Base-by-base conservation (phyloP, 1,140 invertebrate species). In the Babylonia areolata region DNA sequence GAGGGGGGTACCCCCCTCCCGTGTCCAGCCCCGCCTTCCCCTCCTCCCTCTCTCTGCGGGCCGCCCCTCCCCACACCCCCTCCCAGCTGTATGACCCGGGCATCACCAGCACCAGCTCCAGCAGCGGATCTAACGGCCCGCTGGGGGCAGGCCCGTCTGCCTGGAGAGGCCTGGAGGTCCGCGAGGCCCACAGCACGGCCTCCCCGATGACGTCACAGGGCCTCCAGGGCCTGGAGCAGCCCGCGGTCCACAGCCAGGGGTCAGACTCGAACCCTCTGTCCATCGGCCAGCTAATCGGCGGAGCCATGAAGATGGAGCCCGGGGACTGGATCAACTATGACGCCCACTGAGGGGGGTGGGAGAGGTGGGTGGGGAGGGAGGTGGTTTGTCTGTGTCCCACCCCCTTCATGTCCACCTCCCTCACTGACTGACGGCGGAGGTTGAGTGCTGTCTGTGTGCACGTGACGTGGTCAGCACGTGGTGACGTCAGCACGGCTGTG, bases 261-360 rank as follows among this genome's bases (percentile, higher is more conserved):
- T 28, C 31, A 64, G 58, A 64, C 58, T 54, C 11, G 54, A 69
- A 84, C 37, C 64, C 81, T 20, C 37, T 86, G 54, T 86, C 87
- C 40, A 84, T 88, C 42, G 73, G 86, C 78, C 83, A 89, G 77
- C 42, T 87, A 20, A 84, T 88, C 51, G 83, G 79, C 69, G 75
- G 83, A 31, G 84, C 73, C 46, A 79, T 88, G 77, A 84, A 87
- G 37, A 86, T 90, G 77, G 89, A 87, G 42, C 84, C 83, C 58
- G 82, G 33, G 46, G 77, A 88, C 33, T 86, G 81, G 71, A 90
- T 81, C 64, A 80, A 31, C 54, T 88, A 85, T 28, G 82, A 84
- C 33, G 17, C 15, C 28, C 64, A 71, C 31, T 84, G 39, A 71
- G 9, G 9, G 35, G 58, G 58, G 28, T 11, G 46, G 46, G 20